Base-by-base conservation (phyloP, 2,113 vertebrate genomes). In the Trogon melanurus region DNA sequence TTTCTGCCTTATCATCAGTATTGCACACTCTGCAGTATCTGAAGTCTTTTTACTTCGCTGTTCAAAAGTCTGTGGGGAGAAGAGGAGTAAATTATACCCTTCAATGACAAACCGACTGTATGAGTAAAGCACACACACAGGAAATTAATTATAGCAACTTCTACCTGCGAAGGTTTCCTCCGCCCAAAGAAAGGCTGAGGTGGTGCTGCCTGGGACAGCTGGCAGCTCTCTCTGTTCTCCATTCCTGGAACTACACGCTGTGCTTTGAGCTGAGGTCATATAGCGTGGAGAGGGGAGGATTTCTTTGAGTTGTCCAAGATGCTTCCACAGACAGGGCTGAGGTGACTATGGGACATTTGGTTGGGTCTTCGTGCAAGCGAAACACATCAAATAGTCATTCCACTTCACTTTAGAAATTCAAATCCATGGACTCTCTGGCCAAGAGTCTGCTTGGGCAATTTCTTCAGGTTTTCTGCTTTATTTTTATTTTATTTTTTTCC, bases 1-100 rank as follows among this genome's bases (percentile, higher is more conserved):
- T 65, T 96, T 79, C 66, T 95, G 54, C 91, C 61, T 83, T 36
- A 72, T 82, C 60, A 45, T 70, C 88, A 85, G 26, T 85, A 61
- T 29, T 85, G 78, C 48, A 29, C 58, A 7, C 45, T 79, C 69
- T 61, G 86, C 26, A 70, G 22, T 15, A 83, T 15, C 34, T 4
- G 0, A 30, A 38, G 56, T n/a, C 56, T 93, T 66, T 41, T 88
- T 22, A 6, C 44, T 50, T 20, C 64, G 64, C 82, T 88, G 64
- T 79, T 78, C 48, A 53, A 22, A 84, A 79, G 11, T 25, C 88
- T 56, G 79, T 18, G 65, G 48, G 86, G 69, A 69, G 75, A 51
- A 45, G 88, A 95, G 79, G 88, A 95, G 79, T 22, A 61, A 92
- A 94, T 86, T 13, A 89, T 57, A 76, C 29, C 70, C 70, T 69